Percentiles rank a stretch among this genome's conserved stretches.
Evolutionary conservation across 2,113 vertebrate species (phyloP).

Genomic region (Oreochromis aureus): DNA sequence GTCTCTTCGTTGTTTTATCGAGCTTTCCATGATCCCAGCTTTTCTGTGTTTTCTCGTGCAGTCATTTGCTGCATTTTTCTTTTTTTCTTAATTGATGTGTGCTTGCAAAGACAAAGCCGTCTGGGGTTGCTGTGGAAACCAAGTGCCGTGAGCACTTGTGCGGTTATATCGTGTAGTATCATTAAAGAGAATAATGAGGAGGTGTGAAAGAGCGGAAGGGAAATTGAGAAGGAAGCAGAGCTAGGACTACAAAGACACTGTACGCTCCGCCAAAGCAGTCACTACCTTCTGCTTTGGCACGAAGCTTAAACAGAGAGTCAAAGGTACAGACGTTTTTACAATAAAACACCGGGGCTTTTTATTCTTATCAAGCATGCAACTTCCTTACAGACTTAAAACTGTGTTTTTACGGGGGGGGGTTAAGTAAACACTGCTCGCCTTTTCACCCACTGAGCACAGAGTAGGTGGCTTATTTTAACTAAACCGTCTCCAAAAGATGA

Average conservation of each 20-base stretch:
- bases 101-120: not conserved
- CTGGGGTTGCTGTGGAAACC: constrained; percentile 29
- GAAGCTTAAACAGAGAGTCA: not conserved
- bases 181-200: not conserved
- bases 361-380: not conserved
- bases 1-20: not conserved
- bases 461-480: not conserved
- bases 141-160: not conserved
- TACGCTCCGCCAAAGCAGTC: not conserved
- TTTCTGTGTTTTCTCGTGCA: not conserved
- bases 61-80: not conserved
- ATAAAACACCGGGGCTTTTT: not conserved
- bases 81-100: constrained; percentile 22
- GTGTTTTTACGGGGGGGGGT: not conserved
- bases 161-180: not conserved
- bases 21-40: not conserved
- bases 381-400: not conserved
- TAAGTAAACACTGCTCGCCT: not conserved
- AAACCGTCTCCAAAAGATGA: not conserved
- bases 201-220: not conserved
- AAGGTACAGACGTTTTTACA: not conserved
- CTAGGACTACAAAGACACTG: not conserved
- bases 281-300: not conserved
- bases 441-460: not conserved
- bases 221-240: not conserved